phyloP scores from a whole-genome alignment of 2,113 vertebrate species.

The Nothobranchius kuhntae region DNA sequence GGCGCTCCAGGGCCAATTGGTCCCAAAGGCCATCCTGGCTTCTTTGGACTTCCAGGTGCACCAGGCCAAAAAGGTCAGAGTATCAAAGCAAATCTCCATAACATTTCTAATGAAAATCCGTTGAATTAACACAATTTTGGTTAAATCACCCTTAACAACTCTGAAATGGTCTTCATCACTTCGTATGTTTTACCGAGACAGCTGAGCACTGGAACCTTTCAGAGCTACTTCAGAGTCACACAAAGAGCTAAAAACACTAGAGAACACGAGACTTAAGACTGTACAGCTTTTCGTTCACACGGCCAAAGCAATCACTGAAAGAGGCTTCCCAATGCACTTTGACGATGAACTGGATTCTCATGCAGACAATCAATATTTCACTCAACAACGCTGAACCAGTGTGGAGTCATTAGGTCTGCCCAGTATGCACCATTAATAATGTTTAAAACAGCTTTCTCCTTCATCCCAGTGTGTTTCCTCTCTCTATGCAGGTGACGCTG shows the following conservation, averaged over 20 bases:
- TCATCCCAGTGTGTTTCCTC: constrained; percentile 9
- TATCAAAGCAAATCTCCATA: background rate
- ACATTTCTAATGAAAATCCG: too few species aligned
- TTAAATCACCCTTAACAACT: too few species aligned
- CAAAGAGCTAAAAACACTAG: too few species aligned
- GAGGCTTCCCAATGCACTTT: constrained; percentile 1
- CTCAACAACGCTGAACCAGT: constrained; percentile 37
- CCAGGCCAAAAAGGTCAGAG: constrained; percentile 78
- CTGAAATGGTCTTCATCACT: too few species aligned
- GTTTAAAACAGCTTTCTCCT: constrained; percentile 10
- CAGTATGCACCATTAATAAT: constrained; percentile 6
- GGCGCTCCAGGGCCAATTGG: constrained; percentile 71
- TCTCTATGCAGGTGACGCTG: constrained; percentile 69
- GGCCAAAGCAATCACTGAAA: constrained; percentile 5
- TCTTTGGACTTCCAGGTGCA: constrained; percentile 77
- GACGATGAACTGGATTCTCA: constrained; percentile 12
- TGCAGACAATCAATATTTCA: constrained; percentile 42
- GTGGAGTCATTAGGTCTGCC: constrained; percentile 25
- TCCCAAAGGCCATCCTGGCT: constrained; percentile 77
- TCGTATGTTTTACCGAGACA: too few species aligned
- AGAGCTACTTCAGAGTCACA: too few species aligned
- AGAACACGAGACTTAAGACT: too few species aligned
- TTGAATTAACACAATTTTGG: too few species aligned
- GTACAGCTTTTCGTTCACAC: constrained; percentile 6
- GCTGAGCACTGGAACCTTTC: too few species aligned